These are phyloP conservation scores for Mormyrops attenuatus DNA, from an alignment of 2,797 vertebrate genomes.

Conservation along the genomic window DNA sequence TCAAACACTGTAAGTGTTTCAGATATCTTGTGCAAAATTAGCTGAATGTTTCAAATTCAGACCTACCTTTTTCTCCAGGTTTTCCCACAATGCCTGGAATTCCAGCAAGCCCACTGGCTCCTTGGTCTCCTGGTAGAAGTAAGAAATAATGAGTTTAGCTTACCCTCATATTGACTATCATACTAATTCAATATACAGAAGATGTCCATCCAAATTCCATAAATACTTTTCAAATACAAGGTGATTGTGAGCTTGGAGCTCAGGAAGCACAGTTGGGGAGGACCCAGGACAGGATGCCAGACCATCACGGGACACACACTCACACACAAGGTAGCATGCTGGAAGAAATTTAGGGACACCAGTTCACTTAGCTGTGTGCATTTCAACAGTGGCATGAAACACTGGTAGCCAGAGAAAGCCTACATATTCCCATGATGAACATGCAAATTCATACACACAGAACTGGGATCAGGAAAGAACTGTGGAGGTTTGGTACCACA, in stretches of 20 bases:
- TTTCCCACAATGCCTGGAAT: conserved; percentile 74
- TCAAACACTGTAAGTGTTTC: background rate
- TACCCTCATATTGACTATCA: background rate
- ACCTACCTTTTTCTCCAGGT: conserved; percentile 76
- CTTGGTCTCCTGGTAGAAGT: conserved; percentile 68
- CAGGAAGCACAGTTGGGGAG: background rate
- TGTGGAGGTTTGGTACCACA: background rate
- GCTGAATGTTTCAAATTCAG: background rate
- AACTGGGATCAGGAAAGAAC: background rate
- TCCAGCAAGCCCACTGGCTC: conserved; percentile 69
- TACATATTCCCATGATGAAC: background rate
- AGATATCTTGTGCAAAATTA: background rate
- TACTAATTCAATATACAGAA: background rate
- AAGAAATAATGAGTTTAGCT: background rate
- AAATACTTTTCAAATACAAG: background rate
- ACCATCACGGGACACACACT: background rate
- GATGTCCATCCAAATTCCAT: background rate
- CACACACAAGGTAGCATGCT: background rate
- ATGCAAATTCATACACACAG: background rate
- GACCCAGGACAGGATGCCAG: background rate
- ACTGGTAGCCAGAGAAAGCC: background rate
- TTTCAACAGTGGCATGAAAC: background rate
- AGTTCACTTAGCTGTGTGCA: background rate
- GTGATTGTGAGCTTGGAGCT: background rate
- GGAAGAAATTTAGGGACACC: background rate